A percentile compares a stretch with the other conserved stretches of the same genome.
phyloP scores from a whole-genome alignment of 2,113 vertebrate genomes.

The Vimba vimba region DNA sequence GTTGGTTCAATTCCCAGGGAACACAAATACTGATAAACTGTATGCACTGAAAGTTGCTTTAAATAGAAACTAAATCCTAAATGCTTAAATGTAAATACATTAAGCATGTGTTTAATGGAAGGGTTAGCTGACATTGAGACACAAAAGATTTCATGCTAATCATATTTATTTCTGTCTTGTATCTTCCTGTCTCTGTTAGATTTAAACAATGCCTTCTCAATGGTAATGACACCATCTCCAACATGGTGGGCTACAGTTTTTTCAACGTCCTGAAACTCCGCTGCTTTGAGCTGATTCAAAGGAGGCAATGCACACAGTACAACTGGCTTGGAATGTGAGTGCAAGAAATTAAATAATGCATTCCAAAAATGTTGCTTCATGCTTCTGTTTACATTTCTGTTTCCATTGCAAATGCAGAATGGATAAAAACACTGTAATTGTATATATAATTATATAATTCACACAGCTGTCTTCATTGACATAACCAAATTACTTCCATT shows the following conservation, averaged over 20 bases:
- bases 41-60: too few relatives aligned
- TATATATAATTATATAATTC: neutral
- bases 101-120: neutral
- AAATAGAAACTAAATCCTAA: neutral
- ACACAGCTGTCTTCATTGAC: neutral
- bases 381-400: neutral
- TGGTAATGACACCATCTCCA: slow-evolving; percentile 81
- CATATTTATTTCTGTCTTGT: neutral
- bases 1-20: too few relatives aligned
- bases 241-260: slow-evolving; percentile 84
- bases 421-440: neutral
- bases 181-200: slow-evolving; percentile 64
- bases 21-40: too few relatives aligned
- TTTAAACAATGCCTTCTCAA: slow-evolving; percentile 82
- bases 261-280: slow-evolving; percentile 84
- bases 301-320: slow-evolving; percentile 73
- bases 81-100: neutral
- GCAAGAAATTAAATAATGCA: neutral
- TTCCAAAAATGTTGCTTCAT: neutral
- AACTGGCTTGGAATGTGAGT: slow-evolving; percentile 78
- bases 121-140: neutral
- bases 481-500: neutral
- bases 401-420: neutral
- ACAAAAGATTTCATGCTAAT: neutral
- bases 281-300: slow-evolving; percentile 82